Base-by-base conservation (phyloP, 1,140 invertebrate species). In the Drosophila lacertosa region DNA sequence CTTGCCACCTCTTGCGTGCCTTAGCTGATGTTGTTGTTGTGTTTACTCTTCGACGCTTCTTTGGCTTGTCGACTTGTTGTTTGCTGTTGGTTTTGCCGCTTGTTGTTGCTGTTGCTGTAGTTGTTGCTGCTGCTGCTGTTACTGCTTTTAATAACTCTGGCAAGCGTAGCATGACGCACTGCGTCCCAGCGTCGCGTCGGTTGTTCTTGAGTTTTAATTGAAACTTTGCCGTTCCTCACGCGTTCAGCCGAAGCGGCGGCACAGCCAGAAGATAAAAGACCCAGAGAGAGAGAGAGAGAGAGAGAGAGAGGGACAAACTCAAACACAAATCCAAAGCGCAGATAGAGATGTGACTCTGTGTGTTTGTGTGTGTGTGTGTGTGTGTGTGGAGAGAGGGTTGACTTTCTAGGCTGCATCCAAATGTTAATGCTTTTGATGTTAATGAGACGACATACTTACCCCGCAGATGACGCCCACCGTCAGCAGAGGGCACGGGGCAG, bases 161-260 rank as follows among this genome's bases (percentile, higher is more conserved):
- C 53, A 72, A 73, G 53, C 69, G 67, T 78, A 76, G 73, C 76
- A 76, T 78, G 76, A 78, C 73, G 72, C 67, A 63, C 40, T 64
- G 51, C 24, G 32, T 63, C 58, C 26, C 65, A 54, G 50, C 59
- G 39, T 6, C 42, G 24, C 42, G 44, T 57, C 33, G 44, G 33
- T 58, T 37, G 74, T 69, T 79, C 76, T 73, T 64, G 48, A 64
- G 59, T 76, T 73, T 76, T 79, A 73, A 76, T 76, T 76, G 76
- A 78, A 78, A 76, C 68, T 78, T 77, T 69, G 63, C 70, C 74
- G 74, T 77, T 74, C 66, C 65, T 66, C 71, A 70, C 62, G 74
- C 74, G 64, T 73, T 71, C 68, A 72, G 53, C 55, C 63, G 57
- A 47, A 55, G 57, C 51, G 51, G 59, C 62, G 39, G 33, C 58